Evolutionary conservation across 2,888 invertebrate species (phyloP), one percentile per base, ranked within the genome.

Genomic region (Microctonus aethiopoides): DNA sequence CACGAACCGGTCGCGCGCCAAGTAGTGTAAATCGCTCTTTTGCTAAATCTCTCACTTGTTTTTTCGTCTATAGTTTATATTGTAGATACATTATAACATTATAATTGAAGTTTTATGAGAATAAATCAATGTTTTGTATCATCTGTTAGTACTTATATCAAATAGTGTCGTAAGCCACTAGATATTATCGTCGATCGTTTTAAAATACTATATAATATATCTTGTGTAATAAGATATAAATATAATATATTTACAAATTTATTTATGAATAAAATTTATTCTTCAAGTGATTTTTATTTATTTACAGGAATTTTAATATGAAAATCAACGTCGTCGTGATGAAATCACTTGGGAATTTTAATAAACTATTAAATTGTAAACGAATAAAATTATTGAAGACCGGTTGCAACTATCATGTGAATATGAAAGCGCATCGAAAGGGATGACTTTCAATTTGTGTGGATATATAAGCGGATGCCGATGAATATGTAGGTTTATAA

Each of bases 1-100:
- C 78, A 78, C 72, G 59, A 74, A 74, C 70, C 70, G 74, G 74
- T 71, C 71, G 70, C 29, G 57, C 67, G 46, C 36, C 63, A n/a
- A 24, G 46, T 7, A 46, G 9, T 16, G 46, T 46, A 46, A 46
- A 46, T 46, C 20, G 46, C 16, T 16, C 16, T 39, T 39, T n/a
- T 39, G 13, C 39, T 13, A 39, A 39, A 39, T 39, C n/a, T 62
- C 11, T 34, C 41, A 67, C 57, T 66, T 61, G 29, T 16, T 22
- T 22, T 11, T 46, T 16, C 16, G 16, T 46, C 16, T 46, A 46
- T 7, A 46, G 5, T 46, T 46, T 16, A 7, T 29, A 3, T 5
- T 7, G 3, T 5, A 29, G n/a, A n/a, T n/a, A 29, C 29, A 29
- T 29, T 7, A 57, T 34, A 26, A 29, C 29, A 29, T 29, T 7